These are phyloP conservation scores for Gymnorhina tibicen DNA, from an alignment of 2,113 vertebrate species.

Conservation along the genomic window DNA sequence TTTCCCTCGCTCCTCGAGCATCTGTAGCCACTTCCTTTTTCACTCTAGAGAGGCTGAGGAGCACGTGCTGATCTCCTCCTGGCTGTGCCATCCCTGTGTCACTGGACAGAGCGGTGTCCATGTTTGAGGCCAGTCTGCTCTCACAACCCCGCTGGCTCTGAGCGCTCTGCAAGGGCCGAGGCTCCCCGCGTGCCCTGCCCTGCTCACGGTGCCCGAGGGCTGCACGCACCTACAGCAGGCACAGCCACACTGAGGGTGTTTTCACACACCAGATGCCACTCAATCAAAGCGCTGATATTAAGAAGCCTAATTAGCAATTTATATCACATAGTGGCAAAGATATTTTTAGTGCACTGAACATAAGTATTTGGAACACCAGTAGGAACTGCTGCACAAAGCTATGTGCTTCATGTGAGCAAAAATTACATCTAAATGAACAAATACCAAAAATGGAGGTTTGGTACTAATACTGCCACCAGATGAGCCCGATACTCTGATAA, in stretches of 20 bases:
- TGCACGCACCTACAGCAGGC: fast-evolving
- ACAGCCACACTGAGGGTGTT: fast-evolving
- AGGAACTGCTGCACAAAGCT: neutral
- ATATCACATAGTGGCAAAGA: neutral
- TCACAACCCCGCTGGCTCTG: fast-evolving
- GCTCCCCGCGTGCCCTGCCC: neutral
- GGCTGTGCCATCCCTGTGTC: neutral
- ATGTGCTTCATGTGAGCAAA: neutral
- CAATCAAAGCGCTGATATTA: neutral
- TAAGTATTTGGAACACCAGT: neutral
- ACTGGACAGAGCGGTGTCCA: fast-evolving
- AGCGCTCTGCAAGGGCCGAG: fast-evolving
- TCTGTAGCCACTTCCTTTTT: neutral
- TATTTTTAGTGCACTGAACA: neutral
- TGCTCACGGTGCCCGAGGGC: neutral
- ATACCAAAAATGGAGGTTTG: neutral
- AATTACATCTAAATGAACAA: neutral
- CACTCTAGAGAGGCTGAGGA: neutral
- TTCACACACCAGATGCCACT: neutral
- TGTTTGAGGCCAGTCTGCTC: neutral
- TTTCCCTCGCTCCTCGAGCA: neutral
- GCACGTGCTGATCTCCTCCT: neutral
- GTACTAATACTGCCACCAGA: neutral
- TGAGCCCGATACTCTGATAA: neutral
- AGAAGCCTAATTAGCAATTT: neutral